Evolutionary conservation across 2,113 vertebrate genomes (phyloP), one percentile per base, ranked within the genome.

Genomic region (Cyprinodon brontotheroides): DNA sequence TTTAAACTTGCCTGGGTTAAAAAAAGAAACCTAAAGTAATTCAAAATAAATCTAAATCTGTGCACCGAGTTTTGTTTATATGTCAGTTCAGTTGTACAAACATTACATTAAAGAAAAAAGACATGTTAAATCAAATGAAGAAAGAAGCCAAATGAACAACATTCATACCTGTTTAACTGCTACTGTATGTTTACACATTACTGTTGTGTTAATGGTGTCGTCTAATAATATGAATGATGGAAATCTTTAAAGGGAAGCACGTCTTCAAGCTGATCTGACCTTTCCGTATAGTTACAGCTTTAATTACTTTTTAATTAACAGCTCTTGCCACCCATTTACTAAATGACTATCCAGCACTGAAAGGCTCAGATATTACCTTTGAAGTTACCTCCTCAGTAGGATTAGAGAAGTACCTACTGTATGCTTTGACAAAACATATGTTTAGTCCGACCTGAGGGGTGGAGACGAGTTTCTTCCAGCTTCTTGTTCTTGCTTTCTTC

Each of bases 221-320:
- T n/a, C 11, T 11, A 3, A 37, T 36, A 57, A 11, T 38, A 2
- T 1, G 12, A 39, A 38, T 73, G 65, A 53, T 40, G 50, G 50
- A 60, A 74, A 14, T 79, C 65, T 72, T 6, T 36, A 67, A 81
- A 38, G 62, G 17, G 38, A 65, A 66, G 60, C 72, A 73, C 63
- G 77, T 80, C 72, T 77, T 40, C 63, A 74, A 74, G 72, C 74
- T 78, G 22, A 66, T 68, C 50, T 75, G 77, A 86, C 79, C 83
- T 86, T 84, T 86, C 57, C 73, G 79, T 74, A 62, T 85, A 83
- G 41, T 74, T 85, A 82, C 74, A 48, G 63, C 79, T 78, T 11
- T 78, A 74, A 86, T 86, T 84, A 87, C 74, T 47, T 83, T 82
- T 77, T 79, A 88, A 90, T 88, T 75, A 82, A 80, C 67, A 82